A percentile compares a stretch with the other conserved stretches of the same genome.
Evolutionary conservation across 2,113 vertebrate species (phyloP).

Genomic region (Syngnathus typhle): DNA sequence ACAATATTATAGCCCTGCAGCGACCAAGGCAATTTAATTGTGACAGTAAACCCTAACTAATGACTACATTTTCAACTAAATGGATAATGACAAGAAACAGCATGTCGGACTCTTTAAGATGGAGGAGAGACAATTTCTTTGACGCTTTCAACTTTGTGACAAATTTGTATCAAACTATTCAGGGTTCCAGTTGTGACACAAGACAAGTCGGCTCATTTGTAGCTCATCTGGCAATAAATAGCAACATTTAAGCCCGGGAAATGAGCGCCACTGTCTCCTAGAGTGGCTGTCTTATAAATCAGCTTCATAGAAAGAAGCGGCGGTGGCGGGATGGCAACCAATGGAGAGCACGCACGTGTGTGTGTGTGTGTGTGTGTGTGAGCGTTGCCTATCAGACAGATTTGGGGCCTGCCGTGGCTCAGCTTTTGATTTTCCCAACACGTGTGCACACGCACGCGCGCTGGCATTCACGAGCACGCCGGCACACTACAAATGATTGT

Average conservation of each 20-base stretch:
- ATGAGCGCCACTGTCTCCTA: constrained; percentile 35
- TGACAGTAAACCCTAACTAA: neutral
- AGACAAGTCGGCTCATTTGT: constrained; percentile 40
- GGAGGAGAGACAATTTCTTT: neutral
- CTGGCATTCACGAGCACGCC: constrained; percentile 22
- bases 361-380: constrained; percentile 21
- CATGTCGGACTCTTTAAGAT: neutral
- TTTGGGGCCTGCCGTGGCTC: constrained; percentile 61
- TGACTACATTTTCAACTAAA: neutral
- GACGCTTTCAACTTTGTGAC: neutral
- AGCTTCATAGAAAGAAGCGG: constrained; percentile 44
- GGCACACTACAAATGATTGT: constrained; percentile 73
- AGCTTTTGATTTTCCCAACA: constrained; percentile 66
- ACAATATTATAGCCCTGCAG: neutral
- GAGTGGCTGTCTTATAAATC: constrained; percentile 45
- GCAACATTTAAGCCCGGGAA: constrained; percentile 41
- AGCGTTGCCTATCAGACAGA: constrained; percentile 50
- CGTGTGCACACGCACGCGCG: constrained; percentile 26
- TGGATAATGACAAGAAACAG: neutral
- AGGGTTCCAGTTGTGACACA: constrained; percentile 10
- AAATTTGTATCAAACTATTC: neutral
- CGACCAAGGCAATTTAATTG: neutral
- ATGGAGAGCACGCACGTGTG: constrained; percentile 21
- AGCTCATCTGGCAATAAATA: constrained; percentile 36
- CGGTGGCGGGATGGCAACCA: constrained; percentile 30